Conservation (phyloP, 2,888 invertebrate species). For the Liodrosophila aerea region DNA sequence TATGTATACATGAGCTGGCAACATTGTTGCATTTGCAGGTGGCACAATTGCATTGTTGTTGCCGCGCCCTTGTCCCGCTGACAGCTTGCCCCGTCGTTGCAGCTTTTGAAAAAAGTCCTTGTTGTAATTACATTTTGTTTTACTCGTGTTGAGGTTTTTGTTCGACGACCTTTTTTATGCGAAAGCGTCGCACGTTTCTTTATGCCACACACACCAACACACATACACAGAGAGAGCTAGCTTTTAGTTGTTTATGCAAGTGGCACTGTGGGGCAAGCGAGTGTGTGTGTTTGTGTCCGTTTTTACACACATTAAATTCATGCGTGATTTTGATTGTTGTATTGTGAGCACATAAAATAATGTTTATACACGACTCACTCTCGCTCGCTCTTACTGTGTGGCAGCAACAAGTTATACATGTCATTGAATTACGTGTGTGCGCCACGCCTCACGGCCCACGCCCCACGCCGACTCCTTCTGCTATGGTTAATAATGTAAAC, state of each 20-base stretch:
- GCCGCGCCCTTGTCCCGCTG: neutral
- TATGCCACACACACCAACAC: constrained; percentile 23
- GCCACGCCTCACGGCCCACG: neutral
- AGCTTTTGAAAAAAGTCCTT: constrained; percentile 59
- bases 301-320: constrained; percentile 63
- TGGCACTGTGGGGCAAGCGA: constrained; percentile 25
- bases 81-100: constrained; percentile 2
- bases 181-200: constrained; percentile 20
- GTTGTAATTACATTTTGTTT: constrained; percentile 76
- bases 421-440: constrained; percentile 35
- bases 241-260: constrained; percentile 40
- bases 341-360: constrained; percentile 70
- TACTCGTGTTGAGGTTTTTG: constrained; percentile 70
- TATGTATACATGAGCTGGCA: constrained; percentile 6
- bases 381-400: neutral
- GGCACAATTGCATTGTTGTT: constrained; percentile 50
- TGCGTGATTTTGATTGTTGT: constrained; percentile 74
- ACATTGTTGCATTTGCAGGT: constrained; percentile 67
- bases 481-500: constrained; percentile 52
- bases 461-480: constrained; percentile 12
- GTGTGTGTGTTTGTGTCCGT: constrained; percentile 33
- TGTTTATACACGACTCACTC: constrained; percentile 56
- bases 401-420: constrained; percentile 66
- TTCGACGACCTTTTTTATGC: constrained; percentile 50
- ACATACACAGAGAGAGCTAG: constrained; percentile 1